Percentiles rank a stretch among this genome's conserved stretches.
phyloP scores from a whole-genome alignment of 2,888 invertebrate species.

The Ectemnius cavifrons region DNA sequence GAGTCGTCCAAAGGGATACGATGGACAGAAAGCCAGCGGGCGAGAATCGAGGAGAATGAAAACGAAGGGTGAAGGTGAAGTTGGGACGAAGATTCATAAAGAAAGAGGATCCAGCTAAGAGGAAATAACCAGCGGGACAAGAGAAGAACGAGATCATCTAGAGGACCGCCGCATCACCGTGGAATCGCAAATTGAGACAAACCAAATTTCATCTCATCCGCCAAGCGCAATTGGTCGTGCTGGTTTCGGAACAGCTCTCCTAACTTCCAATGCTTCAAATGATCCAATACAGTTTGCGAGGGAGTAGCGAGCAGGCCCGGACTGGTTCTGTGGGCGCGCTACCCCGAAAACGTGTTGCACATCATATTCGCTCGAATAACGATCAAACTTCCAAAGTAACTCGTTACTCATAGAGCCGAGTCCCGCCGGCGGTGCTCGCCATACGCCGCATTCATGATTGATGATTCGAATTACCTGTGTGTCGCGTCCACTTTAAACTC shows the following conservation, averaged over 20 bases:
- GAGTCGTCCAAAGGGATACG: too few relatives aligned
- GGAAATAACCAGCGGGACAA: neutral
- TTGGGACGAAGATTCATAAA: neutral
- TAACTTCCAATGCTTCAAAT: constrained; percentile 16
- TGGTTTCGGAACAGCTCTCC: constrained; percentile 18
- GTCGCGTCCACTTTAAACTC: too few relatives aligned
- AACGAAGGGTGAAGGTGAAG: too few relatives aligned
- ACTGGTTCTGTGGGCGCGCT: neutral
- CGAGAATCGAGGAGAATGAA: neutral
- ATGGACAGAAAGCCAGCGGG: neutral
- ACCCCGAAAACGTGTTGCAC: constrained; percentile 10
- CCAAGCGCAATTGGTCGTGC: constrained; percentile 31
- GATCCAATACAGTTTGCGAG: neutral
- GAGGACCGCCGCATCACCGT: constrained; percentile 1
- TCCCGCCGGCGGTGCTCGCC: too few relatives aligned
- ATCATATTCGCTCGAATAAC: constrained; percentile 8
- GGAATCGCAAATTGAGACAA: constrained; percentile 21
- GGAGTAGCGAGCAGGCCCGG: neutral
- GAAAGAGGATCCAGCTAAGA: neutral
- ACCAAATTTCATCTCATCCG: constrained; percentile 23
- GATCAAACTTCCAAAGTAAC: constrained; percentile 11
- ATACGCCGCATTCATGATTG: neutral
- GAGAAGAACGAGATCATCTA: neutral
- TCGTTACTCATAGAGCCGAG: constrained; percentile 1
- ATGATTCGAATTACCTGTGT: neutral